Conservation (phyloP, 1,140 invertebrate species). For the Pseudomyrmex flavicornis region DNA sequence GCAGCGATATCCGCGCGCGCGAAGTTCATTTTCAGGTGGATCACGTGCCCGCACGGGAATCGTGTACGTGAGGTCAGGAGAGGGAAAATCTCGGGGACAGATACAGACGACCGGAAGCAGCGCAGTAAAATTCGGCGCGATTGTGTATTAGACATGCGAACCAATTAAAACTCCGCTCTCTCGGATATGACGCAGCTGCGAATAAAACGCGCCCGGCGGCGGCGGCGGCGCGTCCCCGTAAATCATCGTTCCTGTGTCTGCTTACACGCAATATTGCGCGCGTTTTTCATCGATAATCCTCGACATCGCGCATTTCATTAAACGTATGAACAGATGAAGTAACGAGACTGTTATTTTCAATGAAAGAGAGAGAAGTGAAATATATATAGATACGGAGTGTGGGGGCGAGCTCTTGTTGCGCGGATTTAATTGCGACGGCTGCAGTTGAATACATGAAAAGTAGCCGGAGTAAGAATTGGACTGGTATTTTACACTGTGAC, state of each 20-base stretch:
- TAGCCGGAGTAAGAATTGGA: conserved; percentile 56
- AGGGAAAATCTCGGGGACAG: conserved; percentile 1
- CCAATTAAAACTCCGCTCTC: conserved; percentile 48
- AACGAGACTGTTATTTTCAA: conserved; percentile 48
- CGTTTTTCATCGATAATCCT: conserved; percentile 52
- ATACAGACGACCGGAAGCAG: conserved; percentile 17
- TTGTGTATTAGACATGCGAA: conserved; percentile 36
- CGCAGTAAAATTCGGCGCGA: conserved; percentile 48
- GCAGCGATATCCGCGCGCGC: not conserved
- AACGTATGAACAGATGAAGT: conserved; percentile 8
- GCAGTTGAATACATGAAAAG: conserved; percentile 31
- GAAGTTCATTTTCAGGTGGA: conserved; percentile 60
- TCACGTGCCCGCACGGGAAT: conserved; percentile 52
- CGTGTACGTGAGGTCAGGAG: not conserved
- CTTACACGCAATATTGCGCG: conserved; percentile 41
- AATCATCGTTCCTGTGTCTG: conserved; percentile 37
- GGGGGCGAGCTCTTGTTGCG: not conserved
- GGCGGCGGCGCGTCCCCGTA: not conserved
- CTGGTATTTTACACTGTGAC: conserved; percentile 61
- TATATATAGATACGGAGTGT: conserved; percentile 16
- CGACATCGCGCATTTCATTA: conserved; percentile 54
- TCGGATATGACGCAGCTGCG: conserved; percentile 47
- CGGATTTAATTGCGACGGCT: conserved; percentile 34
- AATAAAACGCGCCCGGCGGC: conserved; percentile 11
- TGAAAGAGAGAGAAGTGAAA: not conserved